Percentiles rank a stretch among this genome's conserved stretches.
Conservation (phyloP, 2,113 vertebrate genomes). For the Chamaea fasciata region DNA sequence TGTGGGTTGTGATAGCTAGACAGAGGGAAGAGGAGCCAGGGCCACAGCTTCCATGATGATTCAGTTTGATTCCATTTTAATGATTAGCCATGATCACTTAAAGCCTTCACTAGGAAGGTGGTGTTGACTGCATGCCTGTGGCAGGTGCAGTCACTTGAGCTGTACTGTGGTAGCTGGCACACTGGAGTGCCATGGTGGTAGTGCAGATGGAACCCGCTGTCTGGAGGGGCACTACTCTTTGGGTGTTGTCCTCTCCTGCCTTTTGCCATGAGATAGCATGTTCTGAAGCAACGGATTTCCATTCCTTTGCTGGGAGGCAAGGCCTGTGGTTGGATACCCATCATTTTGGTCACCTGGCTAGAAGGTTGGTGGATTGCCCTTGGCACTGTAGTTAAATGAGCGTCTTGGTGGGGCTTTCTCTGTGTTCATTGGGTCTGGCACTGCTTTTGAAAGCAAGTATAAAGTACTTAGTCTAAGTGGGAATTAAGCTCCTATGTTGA, state of each 20-base stretch:
- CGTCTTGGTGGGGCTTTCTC: background rate
- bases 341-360: background rate
- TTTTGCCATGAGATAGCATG: background rate
- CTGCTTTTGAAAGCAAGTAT: background rate
- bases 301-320: background rate
- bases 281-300: background rate
- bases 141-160: background rate
- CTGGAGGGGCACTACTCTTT: background rate
- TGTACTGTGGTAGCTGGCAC: accelerated
- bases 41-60: background rate
- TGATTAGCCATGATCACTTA: background rate
- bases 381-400: background rate
- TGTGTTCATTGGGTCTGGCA: background rate
- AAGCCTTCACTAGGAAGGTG: background rate
- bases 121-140: background rate
- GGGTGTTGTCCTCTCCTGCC: background rate
- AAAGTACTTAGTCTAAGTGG: background rate
- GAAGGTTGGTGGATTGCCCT: background rate
- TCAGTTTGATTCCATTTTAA: background rate
- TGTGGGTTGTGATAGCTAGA: background rate
- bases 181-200: background rate
- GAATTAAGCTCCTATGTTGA: background rate
- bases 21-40: background rate
- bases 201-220: accelerated
- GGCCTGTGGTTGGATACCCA: background rate